These are phyloP conservation scores for Tricholaema leucomelas DNA, from an alignment of 2,113 vertebrate genomes.

Conservation along the genomic window DNA sequence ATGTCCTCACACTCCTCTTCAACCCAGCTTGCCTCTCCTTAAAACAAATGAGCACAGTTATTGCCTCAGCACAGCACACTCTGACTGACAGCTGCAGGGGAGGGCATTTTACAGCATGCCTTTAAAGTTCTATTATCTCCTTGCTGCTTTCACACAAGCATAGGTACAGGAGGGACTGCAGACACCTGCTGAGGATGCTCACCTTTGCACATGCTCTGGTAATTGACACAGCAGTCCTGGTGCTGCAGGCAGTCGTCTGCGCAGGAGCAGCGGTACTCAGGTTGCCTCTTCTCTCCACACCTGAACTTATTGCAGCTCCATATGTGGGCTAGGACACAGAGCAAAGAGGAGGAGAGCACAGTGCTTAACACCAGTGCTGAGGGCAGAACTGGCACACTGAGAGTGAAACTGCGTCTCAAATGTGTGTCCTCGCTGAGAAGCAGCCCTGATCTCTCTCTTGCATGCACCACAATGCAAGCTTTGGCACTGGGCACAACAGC, in stretches of 20 bases:
- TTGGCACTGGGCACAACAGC: not conserved
- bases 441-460: not conserved
- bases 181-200: not conserved
- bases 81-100: not conserved
- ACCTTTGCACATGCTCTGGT: constrained; percentile 76
- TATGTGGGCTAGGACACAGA: constrained; percentile 67
- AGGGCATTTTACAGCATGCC: not conserved
- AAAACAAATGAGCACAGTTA: constrained; percentile 54
- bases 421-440: not conserved
- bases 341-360: not conserved
- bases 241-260: constrained; percentile 76
- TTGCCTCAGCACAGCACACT: constrained; percentile 26
- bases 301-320: constrained; percentile 83
- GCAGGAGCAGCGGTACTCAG: constrained; percentile 76
- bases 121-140: not conserved
- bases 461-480: fast-evolving
- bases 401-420: not conserved
- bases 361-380: not conserved
- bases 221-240: constrained; percentile 78
- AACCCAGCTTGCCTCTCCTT: constrained; percentile 80
- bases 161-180: not conserved
- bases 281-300: constrained; percentile 80
- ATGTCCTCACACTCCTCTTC: constrained; percentile 78
- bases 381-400: not conserved
- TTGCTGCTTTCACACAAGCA: not conserved